Percentiles rank a stretch among this genome's conserved stretches.
phyloP scores from a whole-genome alignment of 2,113 vertebrate species.

The Nerophis ophidion region DNA sequence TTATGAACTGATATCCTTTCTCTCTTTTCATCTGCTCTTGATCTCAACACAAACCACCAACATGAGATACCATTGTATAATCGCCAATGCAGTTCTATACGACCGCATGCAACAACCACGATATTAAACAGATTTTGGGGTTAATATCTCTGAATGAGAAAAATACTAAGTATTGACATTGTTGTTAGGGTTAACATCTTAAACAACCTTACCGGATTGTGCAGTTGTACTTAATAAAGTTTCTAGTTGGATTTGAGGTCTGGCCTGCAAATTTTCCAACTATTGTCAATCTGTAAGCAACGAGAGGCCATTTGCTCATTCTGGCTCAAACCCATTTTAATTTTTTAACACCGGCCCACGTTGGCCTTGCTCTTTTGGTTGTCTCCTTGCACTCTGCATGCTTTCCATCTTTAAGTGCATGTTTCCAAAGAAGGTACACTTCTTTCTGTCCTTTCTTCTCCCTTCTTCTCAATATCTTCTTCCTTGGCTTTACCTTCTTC shows the following conservation, averaged over 20 bases:
- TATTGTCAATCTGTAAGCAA: not conserved
- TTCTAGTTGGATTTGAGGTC: not conserved
- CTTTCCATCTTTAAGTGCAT: slow-evolving; percentile 53
- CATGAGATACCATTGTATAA: too few relatives aligned
- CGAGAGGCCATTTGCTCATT: not conserved
- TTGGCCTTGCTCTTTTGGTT: not conserved
- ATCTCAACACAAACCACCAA: not conserved
- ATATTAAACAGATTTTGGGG: too few relatives aligned
- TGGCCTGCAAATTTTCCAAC: not conserved
- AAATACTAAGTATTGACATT: too few relatives aligned
- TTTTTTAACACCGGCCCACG: not conserved
- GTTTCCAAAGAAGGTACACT: slow-evolving; percentile 42
- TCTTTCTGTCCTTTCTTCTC: slow-evolving; percentile 29
- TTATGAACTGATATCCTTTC: slow-evolving; percentile 9
- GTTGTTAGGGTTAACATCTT: too few relatives aligned
- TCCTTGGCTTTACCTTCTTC: slow-evolving; percentile 28
- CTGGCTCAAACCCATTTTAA: too few relatives aligned
- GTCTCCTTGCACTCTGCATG: slow-evolving; percentile 55
- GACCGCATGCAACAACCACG: too few relatives aligned
- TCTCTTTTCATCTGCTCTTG: slow-evolving; percentile 16
- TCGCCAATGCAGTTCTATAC: too few relatives aligned
- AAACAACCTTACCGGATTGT: not conserved
- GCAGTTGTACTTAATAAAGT: not conserved
- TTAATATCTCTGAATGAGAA: too few relatives aligned
- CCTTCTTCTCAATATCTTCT: slow-evolving; percentile 28